Conservation (phyloP, 2,113 vertebrate genomes). For the Microtus montanus region DNA sequence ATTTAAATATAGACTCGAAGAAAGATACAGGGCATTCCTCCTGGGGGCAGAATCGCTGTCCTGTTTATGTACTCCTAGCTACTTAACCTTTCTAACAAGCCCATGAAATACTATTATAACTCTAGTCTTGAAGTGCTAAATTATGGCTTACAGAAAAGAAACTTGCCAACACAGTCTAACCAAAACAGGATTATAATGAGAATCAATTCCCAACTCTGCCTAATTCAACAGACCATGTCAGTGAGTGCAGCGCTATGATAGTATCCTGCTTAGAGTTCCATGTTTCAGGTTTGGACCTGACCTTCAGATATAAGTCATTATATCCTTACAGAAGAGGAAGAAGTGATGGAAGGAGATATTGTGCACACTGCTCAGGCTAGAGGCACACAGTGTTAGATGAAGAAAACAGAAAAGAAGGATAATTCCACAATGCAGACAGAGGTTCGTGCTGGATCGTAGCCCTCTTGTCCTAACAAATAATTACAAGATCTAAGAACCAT, state of each 20-base stretch:
- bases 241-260: neutral
- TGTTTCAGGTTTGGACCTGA: neutral
- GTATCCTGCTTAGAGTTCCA: neutral
- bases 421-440: neutral
- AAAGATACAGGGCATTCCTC: neutral
- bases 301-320: too few relatives aligned
- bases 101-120: neutral
- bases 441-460: fast-evolving
- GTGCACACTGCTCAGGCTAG: neutral
- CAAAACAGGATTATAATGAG: neutral
- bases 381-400: neutral
- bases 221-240: neutral
- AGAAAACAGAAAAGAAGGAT: neutral
- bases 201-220: neutral
- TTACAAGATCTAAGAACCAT: neutral
- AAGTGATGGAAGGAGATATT: neutral
- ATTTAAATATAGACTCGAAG: neutral
- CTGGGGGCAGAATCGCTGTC: neutral
- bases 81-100: slow-evolving; percentile 5
- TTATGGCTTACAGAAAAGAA: neutral
- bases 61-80: neutral
- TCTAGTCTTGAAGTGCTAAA: neutral
- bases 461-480: neutral
- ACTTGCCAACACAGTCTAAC: neutral
- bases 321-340: neutral